Conservation (phyloP, 2,797 vertebrate species). For the Melanotaenia nigrans region DNA sequence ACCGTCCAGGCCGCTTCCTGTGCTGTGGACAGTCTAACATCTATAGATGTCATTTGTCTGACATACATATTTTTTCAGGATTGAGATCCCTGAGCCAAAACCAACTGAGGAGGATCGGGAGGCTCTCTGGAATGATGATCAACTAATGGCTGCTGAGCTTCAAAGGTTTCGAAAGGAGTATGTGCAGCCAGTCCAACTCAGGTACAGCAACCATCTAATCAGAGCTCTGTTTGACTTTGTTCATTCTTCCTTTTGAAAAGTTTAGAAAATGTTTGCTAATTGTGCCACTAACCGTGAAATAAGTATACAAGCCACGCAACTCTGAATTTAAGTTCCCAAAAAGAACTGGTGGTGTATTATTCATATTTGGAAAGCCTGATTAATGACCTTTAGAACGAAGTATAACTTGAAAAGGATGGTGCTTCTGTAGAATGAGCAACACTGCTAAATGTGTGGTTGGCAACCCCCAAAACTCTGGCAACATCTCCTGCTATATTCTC, state of each 20-base stretch:
- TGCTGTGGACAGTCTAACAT: not conserved
- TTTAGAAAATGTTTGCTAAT: not conserved
- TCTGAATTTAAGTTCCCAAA: not conserved
- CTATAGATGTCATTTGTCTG: not conserved
- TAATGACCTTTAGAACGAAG: too few relatives aligned
- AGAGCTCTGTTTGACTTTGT: not conserved
- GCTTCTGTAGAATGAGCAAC: too few relatives aligned
- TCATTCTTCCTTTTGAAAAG: not conserved
- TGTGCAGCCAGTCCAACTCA: conserved; percentile 97
- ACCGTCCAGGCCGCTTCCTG: not conserved
- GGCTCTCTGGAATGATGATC: conserved; percentile 95
- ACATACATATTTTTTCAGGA: conserved; percentile 75
- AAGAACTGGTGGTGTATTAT: too few relatives aligned
- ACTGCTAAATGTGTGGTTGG: too few relatives aligned
- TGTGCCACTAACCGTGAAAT: not conserved
- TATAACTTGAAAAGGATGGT: too few relatives aligned
- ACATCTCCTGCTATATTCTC: too few relatives aligned
- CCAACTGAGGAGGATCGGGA: conserved; percentile 92
- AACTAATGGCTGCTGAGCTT: conserved; percentile 93
- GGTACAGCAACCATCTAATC: conserved; percentile 73
- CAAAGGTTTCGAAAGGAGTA: conserved; percentile 98
- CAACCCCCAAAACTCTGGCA: too few relatives aligned
- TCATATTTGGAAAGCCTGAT: too few relatives aligned
- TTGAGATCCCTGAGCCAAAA: conserved; percentile 97
- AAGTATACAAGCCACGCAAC: not conserved